These are phyloP conservation scores for Rattus rattus DNA, from an alignment of 2,113 vertebrate species.

Conservation along the genomic window DNA sequence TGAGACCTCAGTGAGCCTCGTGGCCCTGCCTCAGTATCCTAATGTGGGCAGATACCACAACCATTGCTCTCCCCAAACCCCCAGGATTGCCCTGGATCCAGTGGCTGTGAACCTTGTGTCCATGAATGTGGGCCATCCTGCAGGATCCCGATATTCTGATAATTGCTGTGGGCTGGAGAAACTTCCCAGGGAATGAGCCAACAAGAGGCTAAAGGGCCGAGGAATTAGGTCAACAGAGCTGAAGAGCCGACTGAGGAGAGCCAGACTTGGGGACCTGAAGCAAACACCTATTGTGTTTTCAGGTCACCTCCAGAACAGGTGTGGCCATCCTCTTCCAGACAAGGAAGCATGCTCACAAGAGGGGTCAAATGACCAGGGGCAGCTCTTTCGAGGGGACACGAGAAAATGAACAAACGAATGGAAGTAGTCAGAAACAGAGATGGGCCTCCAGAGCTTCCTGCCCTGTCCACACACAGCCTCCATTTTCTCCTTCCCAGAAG, in stretches of 20 bases:
- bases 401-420: background rate
- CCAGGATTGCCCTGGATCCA: background rate
- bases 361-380: background rate
- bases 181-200: background rate
- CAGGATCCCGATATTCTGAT: background rate
- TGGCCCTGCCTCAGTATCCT: background rate
- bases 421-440: rapidly evolving
- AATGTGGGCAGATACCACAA: background rate
- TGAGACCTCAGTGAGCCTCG: background rate
- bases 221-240: no score
- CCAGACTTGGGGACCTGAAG: background rate
- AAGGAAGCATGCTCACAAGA: background rate
- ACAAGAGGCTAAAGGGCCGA: background rate
- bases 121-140: background rate
- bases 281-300: background rate
- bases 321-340: background rate
- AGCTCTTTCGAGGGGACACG: background rate
- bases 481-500: background rate
- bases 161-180: background rate
- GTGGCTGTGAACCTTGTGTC: background rate
- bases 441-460: background rate
- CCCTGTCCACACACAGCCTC: background rate
- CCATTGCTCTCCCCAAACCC: background rate
- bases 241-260: background rate
- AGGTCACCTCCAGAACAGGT: background rate